Conservation (phyloP, 2,113 vertebrate species). For the Heterotilapia buettikoferi region DNA sequence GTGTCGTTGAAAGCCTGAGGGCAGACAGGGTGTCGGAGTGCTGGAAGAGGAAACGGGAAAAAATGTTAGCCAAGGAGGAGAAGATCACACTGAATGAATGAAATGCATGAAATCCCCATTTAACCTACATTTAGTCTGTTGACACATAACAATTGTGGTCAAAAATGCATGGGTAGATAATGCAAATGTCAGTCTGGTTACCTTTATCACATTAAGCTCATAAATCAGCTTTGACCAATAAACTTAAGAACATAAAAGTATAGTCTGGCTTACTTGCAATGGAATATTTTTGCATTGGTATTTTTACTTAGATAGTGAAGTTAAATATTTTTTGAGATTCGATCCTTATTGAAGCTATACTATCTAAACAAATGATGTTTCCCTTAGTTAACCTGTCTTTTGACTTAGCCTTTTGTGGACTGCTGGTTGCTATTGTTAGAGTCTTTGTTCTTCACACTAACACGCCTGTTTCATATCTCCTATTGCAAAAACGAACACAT, state of each 20-base stretch:
- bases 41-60: background rate
- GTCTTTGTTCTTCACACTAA: background rate
- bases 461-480: background rate
- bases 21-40: background rate
- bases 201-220: background rate
- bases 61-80: background rate
- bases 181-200: slow-evolving; percentile 8
- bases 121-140: background rate
- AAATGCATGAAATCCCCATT: background rate
- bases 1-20: slow-evolving; percentile 31
- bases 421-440: background rate
- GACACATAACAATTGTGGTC: background rate
- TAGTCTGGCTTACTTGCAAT: background rate
- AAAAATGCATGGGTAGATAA: background rate
- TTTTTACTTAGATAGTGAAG: background rate
- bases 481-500: background rate
- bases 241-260: background rate
- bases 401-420: background rate
- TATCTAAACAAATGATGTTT: background rate
- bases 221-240: slow-evolving; percentile 46
- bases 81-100: background rate
- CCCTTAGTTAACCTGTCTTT: background rate
- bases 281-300: background rate
- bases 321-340: background rate
- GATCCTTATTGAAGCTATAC: background rate